Conservation (phyloP, 1,140 invertebrate species). For the Trachelipus rathkii region DNA sequence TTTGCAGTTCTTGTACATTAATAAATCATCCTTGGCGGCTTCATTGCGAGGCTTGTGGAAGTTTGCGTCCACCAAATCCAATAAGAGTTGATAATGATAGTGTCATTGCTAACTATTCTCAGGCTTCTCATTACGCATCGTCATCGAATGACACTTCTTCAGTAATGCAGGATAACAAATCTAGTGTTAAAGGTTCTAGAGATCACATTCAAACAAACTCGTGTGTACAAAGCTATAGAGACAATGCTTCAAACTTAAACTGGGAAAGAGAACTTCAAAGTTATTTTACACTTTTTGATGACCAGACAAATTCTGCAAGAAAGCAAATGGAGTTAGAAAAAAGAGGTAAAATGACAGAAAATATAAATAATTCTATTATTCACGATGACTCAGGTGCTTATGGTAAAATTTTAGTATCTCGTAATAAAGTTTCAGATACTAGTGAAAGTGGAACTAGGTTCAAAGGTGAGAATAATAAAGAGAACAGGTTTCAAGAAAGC, state of each 20-base stretch:
- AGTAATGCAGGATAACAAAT: slow-evolving; percentile 30
- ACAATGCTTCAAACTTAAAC: slow-evolving; percentile 31
- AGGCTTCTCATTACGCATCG: background rate
- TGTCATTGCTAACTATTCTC: background rate
- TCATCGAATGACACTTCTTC: slow-evolving; percentile 26
- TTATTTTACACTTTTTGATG: slow-evolving; percentile 41
- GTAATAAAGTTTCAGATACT: background rate
- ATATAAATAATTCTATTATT: background rate
- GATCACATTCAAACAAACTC: slow-evolving; percentile 28
- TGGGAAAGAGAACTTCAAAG: slow-evolving; percentile 45
- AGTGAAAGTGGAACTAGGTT: background rate
- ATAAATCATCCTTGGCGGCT: slow-evolving; percentile 58
- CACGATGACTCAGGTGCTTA: background rate
- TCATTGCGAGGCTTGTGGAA: slow-evolving; percentile 57
- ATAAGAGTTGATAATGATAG: slow-evolving; percentile 35
- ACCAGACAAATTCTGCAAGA: background rate
- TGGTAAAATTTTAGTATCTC: background rate
- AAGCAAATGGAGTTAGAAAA: too few relatives aligned
- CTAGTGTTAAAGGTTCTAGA: slow-evolving; percentile 6
- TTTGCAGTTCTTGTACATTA: slow-evolving; percentile 56
- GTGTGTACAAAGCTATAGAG: slow-evolving; percentile 12
- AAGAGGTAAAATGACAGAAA: background rate
- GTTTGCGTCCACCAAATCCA: slow-evolving; percentile 47
- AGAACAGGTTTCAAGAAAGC: background rate
- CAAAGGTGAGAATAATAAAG: background rate